Evolutionary conservation across 2,113 vertebrate genomes (phyloP).

Genomic region (Scortum barcoo): DNA sequence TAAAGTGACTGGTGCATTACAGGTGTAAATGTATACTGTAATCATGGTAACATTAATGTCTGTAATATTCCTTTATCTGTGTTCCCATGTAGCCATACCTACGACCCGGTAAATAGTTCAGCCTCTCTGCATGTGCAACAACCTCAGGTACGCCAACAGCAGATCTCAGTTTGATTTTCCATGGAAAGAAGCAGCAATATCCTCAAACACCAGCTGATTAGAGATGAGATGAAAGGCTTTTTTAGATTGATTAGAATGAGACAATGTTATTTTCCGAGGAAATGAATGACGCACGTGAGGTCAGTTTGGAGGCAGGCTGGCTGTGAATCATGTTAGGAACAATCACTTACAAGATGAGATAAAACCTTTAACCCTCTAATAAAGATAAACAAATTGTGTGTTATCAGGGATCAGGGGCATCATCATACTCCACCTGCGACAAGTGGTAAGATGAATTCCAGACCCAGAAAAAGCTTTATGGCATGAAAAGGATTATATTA

Average conservation of each 20-base stretch:
- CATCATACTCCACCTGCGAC: not conserved
- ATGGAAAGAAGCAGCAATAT: constrained; percentile 15
- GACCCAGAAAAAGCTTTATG: not conserved
- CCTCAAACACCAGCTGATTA: constrained; percentile 27
- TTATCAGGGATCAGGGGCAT: constrained; percentile 45
- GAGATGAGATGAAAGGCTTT: not conserved
- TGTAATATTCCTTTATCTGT: constrained; percentile 66
- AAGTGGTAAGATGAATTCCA: constrained; percentile 59
- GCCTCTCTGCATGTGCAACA: constrained; percentile 2
- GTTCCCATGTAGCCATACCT: constrained; percentile 53
- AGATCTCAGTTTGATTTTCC: constrained; percentile 36
- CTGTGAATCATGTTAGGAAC: not conserved
- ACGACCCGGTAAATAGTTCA: constrained; percentile 34
- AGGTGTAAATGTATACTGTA: not conserved
- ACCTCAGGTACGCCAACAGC: constrained; percentile 63
- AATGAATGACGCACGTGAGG: not conserved
- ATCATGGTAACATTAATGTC: constrained; percentile 17
- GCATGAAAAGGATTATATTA: not conserved
- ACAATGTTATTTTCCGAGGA: not conserved
- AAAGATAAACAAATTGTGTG: constrained; percentile 7
- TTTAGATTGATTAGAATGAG: constrained; percentile 8
- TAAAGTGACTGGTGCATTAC: not conserved
- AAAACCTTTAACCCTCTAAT: not conserved
- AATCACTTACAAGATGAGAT: not conserved
- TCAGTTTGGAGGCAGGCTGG: not conserved